phyloP scores from a whole-genome alignment of 2,113 vertebrate genomes.

The Mobula hypostoma region DNA sequence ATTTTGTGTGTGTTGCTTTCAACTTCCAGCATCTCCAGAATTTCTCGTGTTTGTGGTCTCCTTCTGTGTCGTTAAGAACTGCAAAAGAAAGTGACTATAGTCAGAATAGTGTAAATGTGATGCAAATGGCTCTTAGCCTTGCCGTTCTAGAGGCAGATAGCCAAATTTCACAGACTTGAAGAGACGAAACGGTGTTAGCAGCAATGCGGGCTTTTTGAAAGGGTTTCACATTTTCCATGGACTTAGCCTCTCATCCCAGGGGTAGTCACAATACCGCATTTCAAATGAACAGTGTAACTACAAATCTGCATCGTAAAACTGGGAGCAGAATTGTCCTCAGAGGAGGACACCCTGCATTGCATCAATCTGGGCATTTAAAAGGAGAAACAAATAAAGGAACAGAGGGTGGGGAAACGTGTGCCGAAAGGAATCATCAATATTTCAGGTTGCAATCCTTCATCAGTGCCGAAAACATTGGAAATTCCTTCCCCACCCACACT shows the following conservation, averaged over 20 bases:
- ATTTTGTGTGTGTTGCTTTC: too few relatives aligned
- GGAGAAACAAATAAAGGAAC: too few relatives aligned
- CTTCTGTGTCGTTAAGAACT: background rate
- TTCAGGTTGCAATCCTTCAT: too few relatives aligned
- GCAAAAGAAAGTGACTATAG: background rate
- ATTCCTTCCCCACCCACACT: too few relatives aligned
- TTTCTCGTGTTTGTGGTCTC: too few relatives aligned
- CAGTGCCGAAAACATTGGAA: too few relatives aligned
- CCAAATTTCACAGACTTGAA: background rate
- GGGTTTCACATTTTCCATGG: background rate
- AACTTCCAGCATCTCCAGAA: too few relatives aligned
- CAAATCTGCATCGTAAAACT: background rate
- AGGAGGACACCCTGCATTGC: background rate
- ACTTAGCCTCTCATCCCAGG: background rate
- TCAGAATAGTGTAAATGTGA: background rate
- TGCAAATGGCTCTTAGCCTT: background rate
- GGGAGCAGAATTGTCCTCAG: background rate
- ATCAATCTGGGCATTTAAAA: too few relatives aligned
- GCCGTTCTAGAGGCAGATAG: background rate
- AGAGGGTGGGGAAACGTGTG: too few relatives aligned
- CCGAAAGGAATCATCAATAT: too few relatives aligned
- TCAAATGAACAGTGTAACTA: background rate
- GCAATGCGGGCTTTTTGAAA: background rate
- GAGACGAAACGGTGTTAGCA: background rate
- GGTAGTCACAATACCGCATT: background rate